A percentile compares a stretch with the other conserved stretches of the same genome.
phyloP scores from a whole-genome alignment of 2,888 invertebrate species.

The Chaetoderma sp. region DNA sequence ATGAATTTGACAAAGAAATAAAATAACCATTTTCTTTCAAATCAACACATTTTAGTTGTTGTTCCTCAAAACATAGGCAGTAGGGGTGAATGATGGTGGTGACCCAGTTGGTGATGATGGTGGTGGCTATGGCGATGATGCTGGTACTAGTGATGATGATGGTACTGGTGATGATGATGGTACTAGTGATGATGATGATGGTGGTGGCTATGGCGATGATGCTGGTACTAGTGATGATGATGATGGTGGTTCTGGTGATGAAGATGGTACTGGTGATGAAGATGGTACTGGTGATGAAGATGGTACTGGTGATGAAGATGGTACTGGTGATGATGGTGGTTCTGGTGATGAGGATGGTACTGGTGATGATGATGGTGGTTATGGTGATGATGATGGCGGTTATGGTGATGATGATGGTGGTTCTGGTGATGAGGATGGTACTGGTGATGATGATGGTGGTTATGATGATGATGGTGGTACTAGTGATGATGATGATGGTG shows the following conservation, averaged over 20 bases:
- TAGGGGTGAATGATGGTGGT: not conserved
- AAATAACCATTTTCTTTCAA: no score
- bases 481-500: no score
- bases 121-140: not conserved
- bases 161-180: not conserved
- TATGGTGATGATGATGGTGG: no score
- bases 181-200: not conserved
- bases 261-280: constrained; percentile 10
- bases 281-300: constrained; percentile 3
- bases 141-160: not conserved
- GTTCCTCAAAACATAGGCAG: no score
- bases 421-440: no score
- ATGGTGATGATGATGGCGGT: no score
- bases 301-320: not conserved
- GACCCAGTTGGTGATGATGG: not conserved
- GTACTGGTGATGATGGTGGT: no score
- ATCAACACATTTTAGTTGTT: no score
- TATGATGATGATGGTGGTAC: no score
- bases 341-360: no score
- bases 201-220: constrained; percentile 1
- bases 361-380: not conserved
- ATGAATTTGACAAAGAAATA: no score
- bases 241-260: constrained; percentile 8
- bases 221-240: constrained; percentile 3
- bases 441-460: not conserved